phyloP scores from a whole-genome alignment of 2,888 invertebrate genomes.

The Sericinus montela region DNA sequence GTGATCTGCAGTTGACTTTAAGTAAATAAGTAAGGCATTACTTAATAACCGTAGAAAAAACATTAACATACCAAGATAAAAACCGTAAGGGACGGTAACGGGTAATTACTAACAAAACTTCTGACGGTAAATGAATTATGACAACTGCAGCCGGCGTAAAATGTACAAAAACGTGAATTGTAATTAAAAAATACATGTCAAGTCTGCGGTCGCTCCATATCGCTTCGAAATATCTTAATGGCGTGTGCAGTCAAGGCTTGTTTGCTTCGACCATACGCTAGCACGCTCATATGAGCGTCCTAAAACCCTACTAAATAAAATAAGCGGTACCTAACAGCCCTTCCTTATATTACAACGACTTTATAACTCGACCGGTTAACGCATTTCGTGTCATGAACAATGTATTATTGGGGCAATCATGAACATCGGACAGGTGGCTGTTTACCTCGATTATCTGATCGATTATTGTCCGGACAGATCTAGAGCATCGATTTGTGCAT shows the following conservation, averaged over 20 bases:
- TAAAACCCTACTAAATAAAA: conserved; percentile 15
- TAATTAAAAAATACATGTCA: conserved; percentile 42
- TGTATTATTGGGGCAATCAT: conserved; percentile 69
- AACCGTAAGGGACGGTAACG: no score
- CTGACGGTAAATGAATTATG: conserved; percentile 13
- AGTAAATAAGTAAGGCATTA: no score
- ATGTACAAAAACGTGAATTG: conserved; percentile 10
- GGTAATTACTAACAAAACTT: conserved; percentile 10
- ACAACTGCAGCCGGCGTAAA: conserved; percentile 6
- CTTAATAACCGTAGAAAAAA: no score
- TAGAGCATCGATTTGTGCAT: conserved; percentile 9
- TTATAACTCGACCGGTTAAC: conserved; percentile 32
- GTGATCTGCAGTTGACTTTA: no score
- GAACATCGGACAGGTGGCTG: conserved; percentile 55
- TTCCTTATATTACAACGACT: conserved; percentile 1
- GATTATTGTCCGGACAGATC: conserved; percentile 50
- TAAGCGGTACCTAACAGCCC: not conserved
- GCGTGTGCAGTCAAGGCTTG: conserved; percentile 59
- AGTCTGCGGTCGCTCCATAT: conserved; percentile 42
- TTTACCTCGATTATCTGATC: conserved; percentile 61
- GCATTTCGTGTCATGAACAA: conserved; percentile 54
- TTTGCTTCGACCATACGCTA: conserved; percentile 45
- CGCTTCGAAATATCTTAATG: conserved; percentile 58
- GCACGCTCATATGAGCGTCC: conserved; percentile 4
- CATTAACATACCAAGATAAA: no score